These are phyloP conservation scores for Phyllopteryx taeniolatus DNA, from an alignment of 2,113 vertebrate genomes.

Conservation along the genomic window DNA sequence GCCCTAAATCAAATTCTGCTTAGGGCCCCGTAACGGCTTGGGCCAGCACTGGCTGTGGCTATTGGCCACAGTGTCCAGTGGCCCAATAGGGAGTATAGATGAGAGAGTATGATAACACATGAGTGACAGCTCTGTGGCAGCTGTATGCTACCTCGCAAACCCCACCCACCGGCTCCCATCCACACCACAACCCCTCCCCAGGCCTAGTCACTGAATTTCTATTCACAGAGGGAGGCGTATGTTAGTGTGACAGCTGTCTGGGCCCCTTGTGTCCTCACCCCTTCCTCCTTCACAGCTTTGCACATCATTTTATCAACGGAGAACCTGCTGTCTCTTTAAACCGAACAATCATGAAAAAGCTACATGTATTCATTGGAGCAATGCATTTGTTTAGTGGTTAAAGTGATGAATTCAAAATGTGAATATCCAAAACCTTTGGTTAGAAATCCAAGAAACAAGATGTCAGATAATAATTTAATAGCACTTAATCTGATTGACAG, in stretches of 20 bases:
- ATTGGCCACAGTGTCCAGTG: slow-evolving; percentile 27
- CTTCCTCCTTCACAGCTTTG: slow-evolving; percentile 49
- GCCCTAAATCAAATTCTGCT: neutral
- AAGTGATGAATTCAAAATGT: neutral
- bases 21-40: neutral
- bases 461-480: neutral
- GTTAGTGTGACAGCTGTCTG: slow-evolving; percentile 64
- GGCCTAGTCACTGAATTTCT: slow-evolving; percentile 28
- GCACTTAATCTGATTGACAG: slow-evolving; percentile 16
- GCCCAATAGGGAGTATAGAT: slow-evolving; percentile 47
- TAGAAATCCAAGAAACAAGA: slow-evolving; percentile 2
- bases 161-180: neutral
- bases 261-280: slow-evolving; percentile 13
- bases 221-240: slow-evolving; percentile 47
- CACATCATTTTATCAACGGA: slow-evolving; percentile 49
- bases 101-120: slow-evolving; percentile 38
- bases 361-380: neutral
- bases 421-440: neutral
- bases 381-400: slow-evolving; percentile 2
- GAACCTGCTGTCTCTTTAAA: slow-evolving; percentile 41
- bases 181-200: neutral
- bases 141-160: slow-evolving; percentile 32
- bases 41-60: neutral
- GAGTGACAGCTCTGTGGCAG: slow-evolving; percentile 63
- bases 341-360: slow-evolving; percentile 1